A percentile compares a stretch with the other conserved stretches of the same genome.
Conservation (phyloP, 2,797 vertebrate genomes). For the Falco columbarius region DNA sequence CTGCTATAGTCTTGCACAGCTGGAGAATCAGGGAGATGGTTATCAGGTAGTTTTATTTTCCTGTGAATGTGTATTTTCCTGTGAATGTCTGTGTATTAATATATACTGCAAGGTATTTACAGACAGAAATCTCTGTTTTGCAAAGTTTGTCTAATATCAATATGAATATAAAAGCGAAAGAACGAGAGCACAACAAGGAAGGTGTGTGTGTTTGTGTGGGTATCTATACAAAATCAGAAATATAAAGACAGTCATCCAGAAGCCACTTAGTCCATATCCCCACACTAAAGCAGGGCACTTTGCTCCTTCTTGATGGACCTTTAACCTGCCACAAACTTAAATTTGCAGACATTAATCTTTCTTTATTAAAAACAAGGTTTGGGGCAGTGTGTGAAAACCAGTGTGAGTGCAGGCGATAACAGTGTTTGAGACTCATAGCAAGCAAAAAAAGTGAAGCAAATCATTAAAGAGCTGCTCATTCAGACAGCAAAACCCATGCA, state of each 20-base stretch:
- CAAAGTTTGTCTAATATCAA: neutral
- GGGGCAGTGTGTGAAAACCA: neutral
- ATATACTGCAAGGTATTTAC: neutral
- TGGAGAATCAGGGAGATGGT: neutral
- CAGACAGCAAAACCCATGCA: neutral
- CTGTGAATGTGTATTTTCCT: neutral
- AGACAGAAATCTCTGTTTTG: neutral
- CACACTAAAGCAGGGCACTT: neutral
- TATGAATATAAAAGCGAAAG: neutral
- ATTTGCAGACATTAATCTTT: neutral
- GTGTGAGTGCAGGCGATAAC: neutral
- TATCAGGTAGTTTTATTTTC: neutral
- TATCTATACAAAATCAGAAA: neutral
- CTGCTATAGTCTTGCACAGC: neutral
- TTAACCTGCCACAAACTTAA: neutral
- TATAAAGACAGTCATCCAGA: neutral
- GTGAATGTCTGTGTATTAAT: neutral
- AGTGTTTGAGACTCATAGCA: neutral
- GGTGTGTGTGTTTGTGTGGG: rapidly evolving
- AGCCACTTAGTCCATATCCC: neutral
- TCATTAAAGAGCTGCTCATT: neutral
- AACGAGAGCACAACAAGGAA: neutral
- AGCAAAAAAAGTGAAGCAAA: neutral
- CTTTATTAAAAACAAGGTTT: neutral
- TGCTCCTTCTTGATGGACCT: neutral